Evolutionary conservation across 2,797 vertebrate species (phyloP).

Genomic region (Morus bassanus): DNA sequence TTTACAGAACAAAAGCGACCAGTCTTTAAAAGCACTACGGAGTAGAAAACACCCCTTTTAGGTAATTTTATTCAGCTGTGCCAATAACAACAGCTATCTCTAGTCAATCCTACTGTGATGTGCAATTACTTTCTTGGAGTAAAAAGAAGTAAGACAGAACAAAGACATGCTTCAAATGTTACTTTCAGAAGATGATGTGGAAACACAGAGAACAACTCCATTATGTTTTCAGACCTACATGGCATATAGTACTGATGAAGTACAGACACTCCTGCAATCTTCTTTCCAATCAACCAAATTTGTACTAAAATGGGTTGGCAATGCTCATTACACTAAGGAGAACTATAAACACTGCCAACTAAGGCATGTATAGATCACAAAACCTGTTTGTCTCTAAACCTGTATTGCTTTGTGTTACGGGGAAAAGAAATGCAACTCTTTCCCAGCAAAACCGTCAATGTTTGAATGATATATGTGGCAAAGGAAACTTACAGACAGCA

Average conservation of each 20-base stretch:
- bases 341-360: slow-evolving; percentile 22
- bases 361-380: neutral
- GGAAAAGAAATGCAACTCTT: neutral
- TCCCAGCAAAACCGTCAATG: neutral
- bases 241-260: neutral
- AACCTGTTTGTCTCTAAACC: slow-evolving; percentile 13
- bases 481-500: slow-evolving; percentile 87
- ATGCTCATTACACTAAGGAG: neutral
- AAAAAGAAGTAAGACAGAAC: slow-evolving; percentile 42
- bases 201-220: slow-evolving; percentile 35
- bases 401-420: neutral
- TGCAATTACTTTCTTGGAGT: slow-evolving; percentile 41
- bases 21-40: slow-evolving; percentile 41
- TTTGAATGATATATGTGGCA: neutral
- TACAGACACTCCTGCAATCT: neutral
- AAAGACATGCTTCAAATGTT: slow-evolving; percentile 36
- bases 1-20: slow-evolving; percentile 65
- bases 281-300: slow-evolving; percentile 19
- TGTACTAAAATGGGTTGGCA: neutral
- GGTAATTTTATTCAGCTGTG: slow-evolving; percentile 58
- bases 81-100: slow-evolving; percentile 58
- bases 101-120: slow-evolving; percentile 39
- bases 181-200: slow-evolving; percentile 37
- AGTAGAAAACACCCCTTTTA: slow-evolving; percentile 61
- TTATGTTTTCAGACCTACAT: slow-evolving; percentile 29